Evolutionary conservation across 2,113 vertebrate species (phyloP).

Genomic region (Pimephales promelas): DNA sequence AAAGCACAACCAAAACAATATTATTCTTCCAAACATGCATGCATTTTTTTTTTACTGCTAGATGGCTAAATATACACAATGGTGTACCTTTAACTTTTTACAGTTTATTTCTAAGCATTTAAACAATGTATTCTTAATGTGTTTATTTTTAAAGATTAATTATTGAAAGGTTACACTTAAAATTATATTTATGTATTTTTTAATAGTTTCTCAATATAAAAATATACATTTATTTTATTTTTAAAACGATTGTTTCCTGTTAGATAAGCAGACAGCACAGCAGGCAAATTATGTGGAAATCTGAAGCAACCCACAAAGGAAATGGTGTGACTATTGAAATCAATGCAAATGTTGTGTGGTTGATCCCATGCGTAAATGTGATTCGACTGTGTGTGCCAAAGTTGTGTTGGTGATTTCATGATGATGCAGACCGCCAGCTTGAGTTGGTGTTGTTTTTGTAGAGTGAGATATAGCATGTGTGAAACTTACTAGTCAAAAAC

Average conservation of each 20-base stretch:
- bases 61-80: too few species aligned
- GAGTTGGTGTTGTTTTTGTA: background rate
- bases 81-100: too few species aligned
- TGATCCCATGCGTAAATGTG: slow-evolving; percentile 38
- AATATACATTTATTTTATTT: background rate
- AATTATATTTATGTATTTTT: background rate
- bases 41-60: too few species aligned
- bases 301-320: slow-evolving; percentile 15
- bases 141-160: background rate
- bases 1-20: too few species aligned
- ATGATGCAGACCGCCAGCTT: background rate
- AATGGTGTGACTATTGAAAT: slow-evolving; percentile 52
- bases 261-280: slow-evolving; percentile 2
- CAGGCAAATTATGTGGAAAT: slow-evolving; percentile 46
- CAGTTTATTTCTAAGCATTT: background rate
- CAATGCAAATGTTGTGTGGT: slow-evolving; percentile 47
- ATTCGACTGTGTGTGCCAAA: background rate
- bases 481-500: background rate
- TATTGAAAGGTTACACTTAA: background rate
- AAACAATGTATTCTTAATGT: background rate
- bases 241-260: background rate
- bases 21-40: too few species aligned
- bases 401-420: background rate
- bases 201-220: background rate
- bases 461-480: background rate